Evolutionary conservation across 1,140 invertebrate genomes (phyloP).

Genomic region (Thalassaphorura encarpata): DNA sequence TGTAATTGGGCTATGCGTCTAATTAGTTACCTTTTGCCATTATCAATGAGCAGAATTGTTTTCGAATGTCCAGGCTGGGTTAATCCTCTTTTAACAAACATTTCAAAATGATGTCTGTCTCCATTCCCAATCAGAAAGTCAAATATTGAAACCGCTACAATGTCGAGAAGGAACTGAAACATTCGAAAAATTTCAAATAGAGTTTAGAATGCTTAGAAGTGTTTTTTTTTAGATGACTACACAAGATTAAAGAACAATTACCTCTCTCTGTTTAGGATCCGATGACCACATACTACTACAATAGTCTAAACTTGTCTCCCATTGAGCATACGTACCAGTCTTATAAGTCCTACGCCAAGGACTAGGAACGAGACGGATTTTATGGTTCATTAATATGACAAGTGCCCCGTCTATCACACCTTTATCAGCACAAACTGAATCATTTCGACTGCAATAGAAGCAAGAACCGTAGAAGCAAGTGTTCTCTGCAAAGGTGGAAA

Average conservation of each 20-base stretch:
- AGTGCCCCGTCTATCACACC: slow-evolving; percentile 63
- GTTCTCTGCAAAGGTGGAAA: slow-evolving; percentile 24
- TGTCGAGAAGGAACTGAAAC: slow-evolving; percentile 67
- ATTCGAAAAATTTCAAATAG: neutral
- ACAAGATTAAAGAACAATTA: slow-evolving; percentile 1
- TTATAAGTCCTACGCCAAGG: slow-evolving; percentile 86
- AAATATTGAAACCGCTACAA: slow-evolving; percentile 78
- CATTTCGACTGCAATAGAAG: slow-evolving; percentile 69
- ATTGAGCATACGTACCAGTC: slow-evolving; percentile 54
- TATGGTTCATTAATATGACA: slow-evolving; percentile 66
- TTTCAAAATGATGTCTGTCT: slow-evolving; percentile 85
- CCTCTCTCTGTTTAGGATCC: neutral
- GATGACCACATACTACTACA: slow-evolving; percentile 5
- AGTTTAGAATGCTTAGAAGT: no score
- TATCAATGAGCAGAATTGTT: slow-evolving; percentile 73
- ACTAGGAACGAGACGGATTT: slow-evolving; percentile 57
- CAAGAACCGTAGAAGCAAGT: slow-evolving; percentile 82
- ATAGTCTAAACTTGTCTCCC: slow-evolving; percentile 27
- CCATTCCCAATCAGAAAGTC: slow-evolving; percentile 93
- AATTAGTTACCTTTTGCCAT: slow-evolving; percentile 65
- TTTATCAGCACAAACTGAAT: slow-evolving; percentile 66
- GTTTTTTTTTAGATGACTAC: neutral
- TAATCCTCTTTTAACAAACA: slow-evolving; percentile 50
- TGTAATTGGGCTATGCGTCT: neutral
- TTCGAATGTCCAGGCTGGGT: slow-evolving; percentile 12